Base-by-base conservation (phyloP, 2,888 invertebrate genomes). In the Cynaeus angustus region DNA sequence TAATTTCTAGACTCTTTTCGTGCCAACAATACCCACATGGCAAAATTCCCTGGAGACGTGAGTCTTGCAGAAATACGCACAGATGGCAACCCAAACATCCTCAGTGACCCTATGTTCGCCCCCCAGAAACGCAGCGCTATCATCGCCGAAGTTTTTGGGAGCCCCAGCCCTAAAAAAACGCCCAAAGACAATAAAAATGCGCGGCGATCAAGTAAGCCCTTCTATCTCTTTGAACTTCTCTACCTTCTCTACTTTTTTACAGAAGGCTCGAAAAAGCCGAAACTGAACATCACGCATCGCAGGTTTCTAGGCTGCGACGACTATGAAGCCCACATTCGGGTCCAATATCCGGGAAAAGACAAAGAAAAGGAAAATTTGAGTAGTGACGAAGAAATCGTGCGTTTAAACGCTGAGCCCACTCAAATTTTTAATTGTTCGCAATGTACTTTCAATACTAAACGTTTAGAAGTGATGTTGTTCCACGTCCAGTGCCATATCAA, bases 1-100 rank as follows among this genome's bases (percentile, higher is more conserved):
- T 14, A 53, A 66, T 50, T 85, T 84, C 3, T 82, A 92, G 92
- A 89, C 62, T 78, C 77, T 30, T 80, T 73, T 78, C 86, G 91
- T 77, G 86, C 88, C 12, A 92, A 91, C 81, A 88, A 88, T 78
- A 88, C 90, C 41, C 89, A 88, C 74, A 92, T 94, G 91, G 90
- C 91, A 73, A 94, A 94, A 83, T 95, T 95, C 85, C 93, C 93
- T 0, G 88, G 89, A 50, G 95, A 95, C 84, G 89, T 95, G 1
- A 87, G 89, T 61, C 88, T 88, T 66, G 95, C 95, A 0, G 95
- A 95, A 81, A 88, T 88, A 50, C 87, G 90, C 66, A 90, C 92
- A 1, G 89, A 89, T 21, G 94, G 94, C 6, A 90, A 94, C 83
- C 88, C 89, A 14, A 88, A 91, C 74, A 93, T 94, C 73, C 83